Evolutionary conservation across 2,113 vertebrate genomes (phyloP), one percentile per base, ranked within the genome.

Genomic region (Irena cyanogastra): DNA sequence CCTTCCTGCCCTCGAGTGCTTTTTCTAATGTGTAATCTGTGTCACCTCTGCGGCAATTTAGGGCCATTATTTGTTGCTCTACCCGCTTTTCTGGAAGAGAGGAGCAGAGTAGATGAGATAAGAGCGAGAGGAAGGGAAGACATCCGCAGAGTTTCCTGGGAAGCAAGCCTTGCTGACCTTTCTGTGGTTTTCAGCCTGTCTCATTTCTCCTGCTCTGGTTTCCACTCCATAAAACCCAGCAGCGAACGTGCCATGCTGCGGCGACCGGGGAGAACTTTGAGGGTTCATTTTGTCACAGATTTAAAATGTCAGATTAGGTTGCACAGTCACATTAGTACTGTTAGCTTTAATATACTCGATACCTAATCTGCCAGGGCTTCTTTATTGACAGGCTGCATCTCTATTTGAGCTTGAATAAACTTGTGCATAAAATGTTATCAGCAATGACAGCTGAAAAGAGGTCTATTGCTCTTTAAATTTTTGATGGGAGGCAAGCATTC

Each of bases 381-480:
- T 87, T 95, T 96, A 95, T 95, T 94, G 96, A 97, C 76, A 91
- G 85, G 39, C 94, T 93, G 83, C 80, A 70, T 96, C 96, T 97
- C 93, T 83, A 78, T 96, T 92, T 77, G 71, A 83, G 83, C 85
- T 65, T 92, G 83, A 90, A 95, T 77, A 85, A 97, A 95, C 89
- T 96, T 45, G 68, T 94, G 94, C 91, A 94, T 95, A 93, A 97
- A 96, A 94, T 35, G 90, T 81, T 95, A 96, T 90, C 89, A 93
- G 93, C 87, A 74, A 60, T 87, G 91, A 96, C 91, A 91, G 84
- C 79, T 94, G 95, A 93, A 95, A 96, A 94, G 81, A 91, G 85
- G 79, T 87, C 66, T 97, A 88, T 88, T 94, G 96, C 88, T 96
- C 95, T 97, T 96, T 93, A 96, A 95, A 97, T 94, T 97, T 97